Conservation (phyloP, 2,113 vertebrate genomes). For the Siniperca knerii region DNA sequence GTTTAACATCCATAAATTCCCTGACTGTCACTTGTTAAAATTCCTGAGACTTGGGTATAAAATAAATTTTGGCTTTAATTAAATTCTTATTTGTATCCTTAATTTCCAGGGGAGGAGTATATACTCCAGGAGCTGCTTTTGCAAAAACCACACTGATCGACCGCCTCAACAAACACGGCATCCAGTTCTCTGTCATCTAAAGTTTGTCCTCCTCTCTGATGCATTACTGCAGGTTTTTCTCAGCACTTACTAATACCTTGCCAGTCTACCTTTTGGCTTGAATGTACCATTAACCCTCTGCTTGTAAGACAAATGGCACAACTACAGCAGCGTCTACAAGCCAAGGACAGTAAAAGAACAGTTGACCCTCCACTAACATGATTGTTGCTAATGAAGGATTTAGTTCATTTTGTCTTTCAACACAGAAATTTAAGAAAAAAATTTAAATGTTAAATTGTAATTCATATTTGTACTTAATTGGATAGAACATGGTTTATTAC, state of each 20-base stretch:
- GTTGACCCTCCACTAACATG: constrained; percentile 2
- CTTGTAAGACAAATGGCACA: constrained; percentile 24
- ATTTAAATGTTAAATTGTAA: neutral
- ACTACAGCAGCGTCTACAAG: constrained; percentile 10
- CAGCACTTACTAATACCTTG: constrained; percentile 55
- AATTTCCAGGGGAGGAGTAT: constrained; percentile 92
- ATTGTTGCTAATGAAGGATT: constrained; percentile 4
- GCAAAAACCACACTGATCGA: constrained; percentile 92
- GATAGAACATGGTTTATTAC: neutral
- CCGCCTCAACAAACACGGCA: constrained; percentile 90
- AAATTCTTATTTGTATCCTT: neutral
- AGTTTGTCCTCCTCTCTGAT: constrained; percentile 2
- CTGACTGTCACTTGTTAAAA: neutral
- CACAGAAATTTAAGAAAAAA: neutral
- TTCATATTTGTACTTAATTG: neutral
- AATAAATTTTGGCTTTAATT: neutral
- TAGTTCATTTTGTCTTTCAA: neutral
- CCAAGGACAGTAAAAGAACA: neutral
- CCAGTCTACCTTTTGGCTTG: constrained; percentile 19
- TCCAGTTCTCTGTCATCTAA: constrained; percentile 91
- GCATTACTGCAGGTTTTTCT: constrained; percentile 43
- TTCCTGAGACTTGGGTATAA: neutral
- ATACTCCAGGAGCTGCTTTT: constrained; percentile 93
- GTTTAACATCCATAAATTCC: neutral
- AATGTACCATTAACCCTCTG: constrained; percentile 39